A percentile compares a stretch with the other conserved stretches of the same genome.
Conservation (phyloP, 2,888 invertebrate genomes). For the Papilio gigon region DNA sequence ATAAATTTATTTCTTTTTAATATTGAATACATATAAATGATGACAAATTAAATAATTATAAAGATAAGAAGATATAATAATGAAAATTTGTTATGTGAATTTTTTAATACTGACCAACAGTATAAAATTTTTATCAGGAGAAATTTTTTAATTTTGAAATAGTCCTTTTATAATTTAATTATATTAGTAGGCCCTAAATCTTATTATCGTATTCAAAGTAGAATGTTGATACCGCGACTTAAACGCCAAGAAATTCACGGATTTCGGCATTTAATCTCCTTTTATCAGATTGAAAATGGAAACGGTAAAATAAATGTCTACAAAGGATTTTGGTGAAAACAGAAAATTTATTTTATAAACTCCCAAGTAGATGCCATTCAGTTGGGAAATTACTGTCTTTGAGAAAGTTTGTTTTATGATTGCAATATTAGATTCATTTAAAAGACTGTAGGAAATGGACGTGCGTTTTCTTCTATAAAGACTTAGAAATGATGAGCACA, state of each 20-base stretch:
- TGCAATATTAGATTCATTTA: conserved; percentile 17
- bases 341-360: conserved; percentile 40
- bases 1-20: no score
- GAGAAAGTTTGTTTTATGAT: conserved; percentile 34
- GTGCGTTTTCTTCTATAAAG: no score
- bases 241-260: conserved; percentile 36
- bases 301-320: conserved; percentile 38
- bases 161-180: conserved; percentile 6
- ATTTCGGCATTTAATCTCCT: conserved; percentile 39
- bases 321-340: conserved; percentile 38
- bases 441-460: no score
- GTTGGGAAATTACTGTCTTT: conserved; percentile 37
- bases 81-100: not conserved
- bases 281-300: conserved; percentile 40
- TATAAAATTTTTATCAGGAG: not conserved
- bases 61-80: no score
- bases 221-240: conserved; percentile 30
- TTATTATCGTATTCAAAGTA: conserved; percentile 36
- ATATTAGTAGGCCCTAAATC: conserved; percentile 28
- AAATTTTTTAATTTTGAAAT: not conserved
- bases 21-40: no score
- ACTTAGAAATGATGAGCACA: not conserved
- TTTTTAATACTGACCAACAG: not conserved
- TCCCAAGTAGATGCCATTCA: conserved; percentile 30
- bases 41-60: no score